A percentile compares a stretch with the other conserved stretches of the same genome.
These are phyloP conservation scores for Burhinus bistriatus DNA, from an alignment of 2,113 vertebrate species.

Conservation along the genomic window DNA sequence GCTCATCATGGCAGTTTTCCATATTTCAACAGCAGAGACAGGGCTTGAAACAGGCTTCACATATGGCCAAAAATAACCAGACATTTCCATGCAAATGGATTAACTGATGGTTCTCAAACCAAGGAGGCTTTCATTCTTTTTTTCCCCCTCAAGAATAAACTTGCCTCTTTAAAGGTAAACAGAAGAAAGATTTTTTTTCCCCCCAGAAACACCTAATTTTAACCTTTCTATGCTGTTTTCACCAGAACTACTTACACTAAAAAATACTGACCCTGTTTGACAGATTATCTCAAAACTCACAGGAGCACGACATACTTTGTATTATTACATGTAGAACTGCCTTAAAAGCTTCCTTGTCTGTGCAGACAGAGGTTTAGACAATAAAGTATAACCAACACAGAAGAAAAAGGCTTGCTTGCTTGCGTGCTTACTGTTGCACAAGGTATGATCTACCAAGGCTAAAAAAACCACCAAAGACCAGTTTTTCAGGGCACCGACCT, in stretches of 20 bases:
- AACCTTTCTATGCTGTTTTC: background rate
- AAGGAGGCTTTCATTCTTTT: background rate
- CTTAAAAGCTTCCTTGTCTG: background rate
- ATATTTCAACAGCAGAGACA: background rate
- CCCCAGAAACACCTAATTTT: background rate
- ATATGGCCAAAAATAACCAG: background rate
- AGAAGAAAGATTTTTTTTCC: background rate
- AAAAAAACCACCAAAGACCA: background rate
- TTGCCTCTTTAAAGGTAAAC: background rate
- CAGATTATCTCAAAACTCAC: background rate
- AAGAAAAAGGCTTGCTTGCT: background rate
- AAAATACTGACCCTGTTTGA: background rate
- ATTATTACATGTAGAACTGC: background rate
- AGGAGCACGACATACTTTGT: background rate
- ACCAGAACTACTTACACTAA: background rate
- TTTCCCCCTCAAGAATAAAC: background rate
- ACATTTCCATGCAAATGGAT: background rate
- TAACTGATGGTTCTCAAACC: background rate
- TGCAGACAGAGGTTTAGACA: background rate
- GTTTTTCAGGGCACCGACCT: background rate
- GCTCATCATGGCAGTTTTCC: background rate
- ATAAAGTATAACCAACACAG: background rate
- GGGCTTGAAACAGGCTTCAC: background rate
- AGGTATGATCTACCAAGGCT: background rate
- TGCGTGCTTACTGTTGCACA: background rate